These are phyloP conservation scores for Borostomias antarcticus DNA, from an alignment of 2,797 vertebrate species.

Conservation along the genomic window DNA sequence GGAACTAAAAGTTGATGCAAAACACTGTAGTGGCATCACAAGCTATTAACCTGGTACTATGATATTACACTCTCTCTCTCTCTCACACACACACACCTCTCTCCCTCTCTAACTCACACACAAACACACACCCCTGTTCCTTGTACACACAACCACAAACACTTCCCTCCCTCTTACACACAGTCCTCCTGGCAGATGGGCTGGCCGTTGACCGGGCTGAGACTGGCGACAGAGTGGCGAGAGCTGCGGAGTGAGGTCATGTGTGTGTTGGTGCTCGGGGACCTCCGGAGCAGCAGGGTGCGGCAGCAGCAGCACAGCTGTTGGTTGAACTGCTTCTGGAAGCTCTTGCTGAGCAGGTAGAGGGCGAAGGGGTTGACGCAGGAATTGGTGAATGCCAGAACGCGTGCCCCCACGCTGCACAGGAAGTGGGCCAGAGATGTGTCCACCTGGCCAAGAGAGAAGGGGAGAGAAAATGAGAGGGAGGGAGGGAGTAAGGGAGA, in stretches of 20 bases:
- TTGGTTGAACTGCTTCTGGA: constrained; percentile 93
- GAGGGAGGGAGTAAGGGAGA: not conserved
- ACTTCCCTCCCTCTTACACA: constrained; percentile 59
- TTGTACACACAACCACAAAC: not conserved
- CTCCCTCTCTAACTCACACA: not conserved
- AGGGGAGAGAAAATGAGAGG: too few species aligned
- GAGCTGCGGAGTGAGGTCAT: constrained; percentile 90
- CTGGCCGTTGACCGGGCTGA: constrained; percentile 85
- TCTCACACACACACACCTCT: constrained; percentile 11
- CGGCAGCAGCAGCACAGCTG: constrained; percentile 89
- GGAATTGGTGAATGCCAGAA: constrained; percentile 94
- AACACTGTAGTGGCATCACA: too few species aligned
- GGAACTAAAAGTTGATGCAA: too few species aligned
- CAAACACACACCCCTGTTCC: not conserved
- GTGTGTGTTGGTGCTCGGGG: constrained; percentile 75
- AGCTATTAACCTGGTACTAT: too few species aligned
- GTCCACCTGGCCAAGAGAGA: too few species aligned
- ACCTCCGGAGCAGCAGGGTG: constrained; percentile 46
- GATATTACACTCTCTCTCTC: not conserved
- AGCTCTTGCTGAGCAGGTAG: constrained; percentile 92
- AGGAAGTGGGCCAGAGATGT: constrained; percentile 89
- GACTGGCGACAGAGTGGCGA: constrained; percentile 84
- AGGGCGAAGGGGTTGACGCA: constrained; percentile 95
- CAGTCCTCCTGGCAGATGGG: constrained; percentile 77
- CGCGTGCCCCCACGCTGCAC: constrained; percentile 86